These are phyloP conservation scores for Limnephilus rhombicus DNA, from an alignment of 2,888 invertebrate genomes.

Conservation along the genomic window DNA sequence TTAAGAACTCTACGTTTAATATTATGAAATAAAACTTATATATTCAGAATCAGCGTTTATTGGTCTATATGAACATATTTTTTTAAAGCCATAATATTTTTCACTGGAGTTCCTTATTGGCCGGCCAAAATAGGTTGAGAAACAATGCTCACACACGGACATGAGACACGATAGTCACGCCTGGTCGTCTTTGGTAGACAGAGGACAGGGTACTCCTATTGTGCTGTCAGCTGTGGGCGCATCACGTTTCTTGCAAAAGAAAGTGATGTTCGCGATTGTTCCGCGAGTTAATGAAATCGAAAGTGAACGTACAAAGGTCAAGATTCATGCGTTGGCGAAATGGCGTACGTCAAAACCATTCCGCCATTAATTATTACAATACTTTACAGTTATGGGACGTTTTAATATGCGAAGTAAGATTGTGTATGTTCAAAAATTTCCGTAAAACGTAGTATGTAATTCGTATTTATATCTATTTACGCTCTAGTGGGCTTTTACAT, in stretches of 20 bases:
- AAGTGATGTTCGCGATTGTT: not conserved
- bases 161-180: not conserved
- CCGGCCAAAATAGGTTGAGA: no score
- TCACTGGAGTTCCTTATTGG: no score
- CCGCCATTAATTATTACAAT: not conserved
- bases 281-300: slow-evolving; percentile 16
- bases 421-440: no score
- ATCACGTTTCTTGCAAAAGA: not conserved
- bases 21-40: no score
- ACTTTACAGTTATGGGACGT: not conserved
- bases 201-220: not conserved
- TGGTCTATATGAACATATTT: no score
- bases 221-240: not conserved
- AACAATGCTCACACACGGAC: not conserved
- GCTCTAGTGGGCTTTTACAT: no score
- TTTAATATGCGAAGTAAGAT: not conserved
- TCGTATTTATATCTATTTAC: no score
- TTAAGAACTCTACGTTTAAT: no score
- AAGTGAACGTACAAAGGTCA: not conserved
- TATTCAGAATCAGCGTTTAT: no score
- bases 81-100: no score
- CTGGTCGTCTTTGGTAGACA: not conserved
- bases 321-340: not conserved
- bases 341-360: not conserved
- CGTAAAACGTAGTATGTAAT: no score